Base-by-base conservation (phyloP, 1,140 invertebrate genomes). In the Drosophila subobscura region DNA sequence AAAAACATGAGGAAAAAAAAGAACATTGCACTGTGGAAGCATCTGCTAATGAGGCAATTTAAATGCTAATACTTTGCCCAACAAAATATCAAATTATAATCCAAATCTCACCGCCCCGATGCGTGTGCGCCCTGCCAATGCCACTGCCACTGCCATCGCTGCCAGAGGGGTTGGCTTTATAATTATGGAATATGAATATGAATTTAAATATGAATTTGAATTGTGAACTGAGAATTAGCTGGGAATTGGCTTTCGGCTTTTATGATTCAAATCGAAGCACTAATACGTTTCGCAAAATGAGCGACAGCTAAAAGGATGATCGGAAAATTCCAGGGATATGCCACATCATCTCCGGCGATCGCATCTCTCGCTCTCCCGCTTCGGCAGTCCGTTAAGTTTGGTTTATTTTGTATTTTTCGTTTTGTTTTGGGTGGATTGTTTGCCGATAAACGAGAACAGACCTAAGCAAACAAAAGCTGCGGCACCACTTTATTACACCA, bases 51-150 rank as follows among this genome's bases (percentile, higher is more conserved):
- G 76, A 84, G 79, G 61, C 79, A 85, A 84, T 84, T 85, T 85
- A 85, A 79, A 84, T 84, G 79, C 79, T 85, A 84, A 84, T 84
- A 65, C 67, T 77, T 78, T 66, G 41, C 70, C 65, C 76, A 57
- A 77, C 71, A 79, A 85, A 84, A 84, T 84, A 84, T 79, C 80
- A 72, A 84, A 84, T 84, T 84, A 72, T 79, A 84, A 84, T 84
- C 79, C 80, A 67, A 60, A 60, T 60, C 16, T 45, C 46, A 27
- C n/a, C 29, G 45, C 40, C 1, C 12, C 27, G 7, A 27, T 49
- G 27, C 6, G 40, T 12, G 8, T 8, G 23, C 29, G 29, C 29
- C 29, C 27, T 29, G 27, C 6, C 27, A 29, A 5, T 10, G 29
- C 3, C 29, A 3, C 29, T 10, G 29, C 29, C 29, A 8, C 7